Conservation (phyloP, 1,140 invertebrate species). For the Scaptomyza graminum region DNA sequence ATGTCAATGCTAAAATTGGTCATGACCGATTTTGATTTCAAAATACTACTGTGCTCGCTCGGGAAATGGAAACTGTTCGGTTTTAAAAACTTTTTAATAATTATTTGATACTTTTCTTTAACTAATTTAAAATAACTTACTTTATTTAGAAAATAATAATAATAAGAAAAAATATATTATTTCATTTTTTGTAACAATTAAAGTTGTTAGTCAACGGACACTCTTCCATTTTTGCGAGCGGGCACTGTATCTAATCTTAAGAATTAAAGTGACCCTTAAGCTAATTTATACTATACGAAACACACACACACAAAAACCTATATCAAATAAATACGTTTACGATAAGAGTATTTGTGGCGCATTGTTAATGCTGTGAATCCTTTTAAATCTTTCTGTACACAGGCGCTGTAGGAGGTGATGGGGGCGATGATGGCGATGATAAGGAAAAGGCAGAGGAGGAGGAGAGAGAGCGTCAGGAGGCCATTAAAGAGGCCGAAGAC, state of each 20-base stretch:
- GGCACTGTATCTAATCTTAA: neutral
- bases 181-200: no score
- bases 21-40: conserved; percentile 57
- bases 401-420: conserved; percentile 96
- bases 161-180: no score
- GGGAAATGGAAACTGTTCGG: no score
- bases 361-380: conserved; percentile 13
- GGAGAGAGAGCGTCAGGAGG: conserved; percentile 96
- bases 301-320: neutral
- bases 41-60: conserved; percentile 2
- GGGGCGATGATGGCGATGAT: conserved; percentile 93
- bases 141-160: no score
- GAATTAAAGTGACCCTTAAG: neutral
- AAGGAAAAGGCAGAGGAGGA: conserved; percentile 98
- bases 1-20: conserved; percentile 66
- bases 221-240: neutral
- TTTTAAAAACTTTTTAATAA: no score
- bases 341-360: neutral
- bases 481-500: conserved; percentile 96
- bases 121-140: no score
- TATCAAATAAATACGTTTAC: neutral
- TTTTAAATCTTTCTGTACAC: conserved; percentile 47
- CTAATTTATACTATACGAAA: conserved; percentile 7
- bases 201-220: no score
- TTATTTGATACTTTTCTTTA: no score